Evolutionary conservation across 1,140 invertebrate genomes (phyloP).

Genomic region (Eupristina koningsbergeri): DNA sequence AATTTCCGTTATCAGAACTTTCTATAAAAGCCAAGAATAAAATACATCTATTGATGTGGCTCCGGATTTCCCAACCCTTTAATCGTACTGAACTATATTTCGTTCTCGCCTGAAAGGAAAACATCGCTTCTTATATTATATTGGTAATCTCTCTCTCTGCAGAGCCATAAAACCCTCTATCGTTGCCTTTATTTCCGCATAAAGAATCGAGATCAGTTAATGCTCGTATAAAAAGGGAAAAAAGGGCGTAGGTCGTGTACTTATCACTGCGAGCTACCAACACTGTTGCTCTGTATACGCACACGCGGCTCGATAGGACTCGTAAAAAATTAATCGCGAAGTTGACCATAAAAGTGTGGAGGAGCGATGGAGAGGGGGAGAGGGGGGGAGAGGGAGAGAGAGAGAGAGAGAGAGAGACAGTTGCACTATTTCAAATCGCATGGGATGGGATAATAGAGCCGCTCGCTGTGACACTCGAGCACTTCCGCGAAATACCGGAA

Average conservation of each 20-base stretch:
- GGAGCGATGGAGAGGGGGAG: neutral
- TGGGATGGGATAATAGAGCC: neutral
- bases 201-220: slow-evolving; percentile 19
- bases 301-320: slow-evolving; percentile 22
- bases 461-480: neutral
- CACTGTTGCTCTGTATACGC: neutral
- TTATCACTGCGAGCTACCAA: slow-evolving; percentile 11
- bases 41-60: neutral
- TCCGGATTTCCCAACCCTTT: neutral
- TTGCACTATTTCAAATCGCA: neutral
- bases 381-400: neutral
- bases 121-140: neutral
- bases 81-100: neutral
- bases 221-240: slow-evolving; percentile 18
- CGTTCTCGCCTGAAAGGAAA: neutral
- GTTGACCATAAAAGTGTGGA: slow-evolving; percentile 23
- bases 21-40: neutral
- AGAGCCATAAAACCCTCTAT: slow-evolving; percentile 5
- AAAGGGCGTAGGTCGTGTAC: neutral
- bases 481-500: slow-evolving; percentile 27
- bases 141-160: neutral
- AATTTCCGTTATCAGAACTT: neutral
- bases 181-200: slow-evolving; percentile 17
- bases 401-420: neutral
- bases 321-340: slow-evolving; percentile 43